Evolutionary conservation across 2,113 vertebrate genomes (phyloP).

Genomic region (Myodes glareolus): DNA sequence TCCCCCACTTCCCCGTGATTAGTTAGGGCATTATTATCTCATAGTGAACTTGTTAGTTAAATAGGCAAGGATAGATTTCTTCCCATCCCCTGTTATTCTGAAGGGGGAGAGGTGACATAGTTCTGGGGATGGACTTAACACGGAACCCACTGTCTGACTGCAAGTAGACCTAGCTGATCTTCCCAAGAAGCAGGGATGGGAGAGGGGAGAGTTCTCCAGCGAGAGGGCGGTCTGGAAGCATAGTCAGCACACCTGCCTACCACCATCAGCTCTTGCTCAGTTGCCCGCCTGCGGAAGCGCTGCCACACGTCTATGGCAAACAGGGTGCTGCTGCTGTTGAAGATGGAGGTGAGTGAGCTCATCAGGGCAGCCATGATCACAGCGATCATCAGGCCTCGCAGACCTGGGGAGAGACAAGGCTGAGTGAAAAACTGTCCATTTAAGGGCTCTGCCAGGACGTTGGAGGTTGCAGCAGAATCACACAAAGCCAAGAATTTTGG

Average conservation of each 20-base stretch:
- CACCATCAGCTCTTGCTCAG: slow-evolving; percentile 94
- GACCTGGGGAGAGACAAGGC: slow-evolving; percentile 83
- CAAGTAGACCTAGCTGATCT: no score
- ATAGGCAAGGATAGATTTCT: background rate
- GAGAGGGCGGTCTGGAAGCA: rapidly evolving
- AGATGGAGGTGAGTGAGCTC: slow-evolving; percentile 97
- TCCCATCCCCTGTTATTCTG: background rate
- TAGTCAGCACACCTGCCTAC: slow-evolving; percentile 91
- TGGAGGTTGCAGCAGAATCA: background rate
- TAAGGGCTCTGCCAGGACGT: background rate
- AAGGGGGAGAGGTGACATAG: background rate
- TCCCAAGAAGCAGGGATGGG: no score
- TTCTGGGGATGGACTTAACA: background rate
- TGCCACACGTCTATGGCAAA: slow-evolving; percentile 96
- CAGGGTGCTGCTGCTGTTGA: slow-evolving; percentile 97
- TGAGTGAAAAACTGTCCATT: rapidly evolving
- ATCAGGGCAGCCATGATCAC: slow-evolving; percentile 97
- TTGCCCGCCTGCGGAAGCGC: slow-evolving; percentile 86
- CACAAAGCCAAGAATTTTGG: background rate
- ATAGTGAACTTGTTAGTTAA: background rate
- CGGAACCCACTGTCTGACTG: background rate
- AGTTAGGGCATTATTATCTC: background rate
- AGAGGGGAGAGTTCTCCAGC: no score
- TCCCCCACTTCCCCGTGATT: background rate
- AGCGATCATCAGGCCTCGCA: slow-evolving; percentile 96